These are phyloP conservation scores for Aspidiotus destructor DNA, from an alignment of 2,888 invertebrate genomes.

Conservation along the genomic window DNA sequence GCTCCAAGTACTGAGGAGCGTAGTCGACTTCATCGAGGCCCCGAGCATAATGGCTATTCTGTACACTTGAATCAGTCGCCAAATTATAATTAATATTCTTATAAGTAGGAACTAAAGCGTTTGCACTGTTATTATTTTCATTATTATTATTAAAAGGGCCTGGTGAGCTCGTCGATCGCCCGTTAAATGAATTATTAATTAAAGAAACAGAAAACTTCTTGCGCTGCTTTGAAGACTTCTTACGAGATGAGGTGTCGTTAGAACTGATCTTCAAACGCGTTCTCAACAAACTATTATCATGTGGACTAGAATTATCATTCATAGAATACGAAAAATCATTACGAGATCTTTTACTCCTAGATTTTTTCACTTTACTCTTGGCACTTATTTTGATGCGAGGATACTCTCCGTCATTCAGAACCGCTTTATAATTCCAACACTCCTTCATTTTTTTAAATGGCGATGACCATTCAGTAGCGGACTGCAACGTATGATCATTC, in stretches of 20 bases:
- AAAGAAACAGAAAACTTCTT: not conserved
- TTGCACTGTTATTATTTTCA: not conserved
- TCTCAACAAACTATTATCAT: not conserved
- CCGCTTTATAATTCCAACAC: not conserved
- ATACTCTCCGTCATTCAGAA: not conserved
- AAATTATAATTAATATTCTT: not conserved
- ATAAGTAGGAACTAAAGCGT: not conserved
- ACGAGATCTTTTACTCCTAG: not conserved
- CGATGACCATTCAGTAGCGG: not conserved
- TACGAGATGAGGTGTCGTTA: not conserved
- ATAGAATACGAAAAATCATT: not conserved
- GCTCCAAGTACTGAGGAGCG: slow-evolving; percentile 56
- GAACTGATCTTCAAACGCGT: not conserved
- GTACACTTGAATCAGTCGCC: not conserved
- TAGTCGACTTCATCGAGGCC: slow-evolving; percentile 38
- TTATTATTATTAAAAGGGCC: not conserved
- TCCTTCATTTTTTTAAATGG: not conserved
- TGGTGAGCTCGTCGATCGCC: not conserved
- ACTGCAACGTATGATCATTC: not conserved
- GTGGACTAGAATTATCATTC: slow-evolving; percentile 4
- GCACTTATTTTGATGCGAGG: not conserved
- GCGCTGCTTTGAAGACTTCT: not conserved
- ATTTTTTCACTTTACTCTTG: slow-evolving; percentile 9
- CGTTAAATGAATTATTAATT: not conserved
- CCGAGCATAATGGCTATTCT: not conserved